Conservation (phyloP, 2,888 invertebrate genomes). For the Melinaea marsaeus region DNA sequence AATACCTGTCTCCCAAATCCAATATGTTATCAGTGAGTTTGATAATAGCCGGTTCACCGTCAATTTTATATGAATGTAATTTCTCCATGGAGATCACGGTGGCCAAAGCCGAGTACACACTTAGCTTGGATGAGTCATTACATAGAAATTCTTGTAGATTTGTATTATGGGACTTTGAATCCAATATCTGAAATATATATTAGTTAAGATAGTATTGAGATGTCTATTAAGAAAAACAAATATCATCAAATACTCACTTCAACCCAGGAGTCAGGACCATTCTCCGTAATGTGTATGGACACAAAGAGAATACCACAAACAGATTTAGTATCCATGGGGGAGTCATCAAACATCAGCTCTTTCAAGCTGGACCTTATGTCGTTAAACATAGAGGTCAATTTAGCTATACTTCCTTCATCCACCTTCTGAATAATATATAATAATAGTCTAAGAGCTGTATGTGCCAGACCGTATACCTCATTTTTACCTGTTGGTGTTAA, state of each 20-base stretch:
- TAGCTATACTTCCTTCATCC: slow-evolving; percentile 28
- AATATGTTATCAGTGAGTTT: slow-evolving; percentile 47
- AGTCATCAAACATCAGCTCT: slow-evolving; percentile 61
- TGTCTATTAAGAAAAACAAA: neutral
- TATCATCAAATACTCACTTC: slow-evolving; percentile 43
- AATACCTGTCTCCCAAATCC: slow-evolving; percentile 56
- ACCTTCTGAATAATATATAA: slow-evolving; percentile 55
- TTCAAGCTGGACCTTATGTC: slow-evolving; percentile 42
- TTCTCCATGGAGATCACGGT: slow-evolving; percentile 43
- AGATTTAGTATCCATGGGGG: slow-evolving; percentile 82
- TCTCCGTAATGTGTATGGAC: slow-evolving; percentile 62
- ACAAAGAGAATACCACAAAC: slow-evolving; percentile 79
- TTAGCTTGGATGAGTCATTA: slow-evolving; percentile 45
- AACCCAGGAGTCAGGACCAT: slow-evolving; percentile 50
- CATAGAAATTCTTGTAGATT: slow-evolving; percentile 33
- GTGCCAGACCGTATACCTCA: slow-evolving; percentile 54
- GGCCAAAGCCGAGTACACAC: slow-evolving; percentile 50
- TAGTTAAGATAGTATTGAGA: neutral
- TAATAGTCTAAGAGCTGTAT: slow-evolving; percentile 49
- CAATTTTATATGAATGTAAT: slow-evolving; percentile 33
- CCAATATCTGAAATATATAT: slow-evolving; percentile 40
- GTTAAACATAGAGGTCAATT: slow-evolving; percentile 37
- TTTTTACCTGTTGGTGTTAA: slow-evolving; percentile 61
- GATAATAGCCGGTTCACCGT: slow-evolving; percentile 38
- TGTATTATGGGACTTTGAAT: slow-evolving; percentile 18